Base-by-base conservation (phyloP, 2,888 invertebrate species). In the Tuberolachnus salignus region DNA sequence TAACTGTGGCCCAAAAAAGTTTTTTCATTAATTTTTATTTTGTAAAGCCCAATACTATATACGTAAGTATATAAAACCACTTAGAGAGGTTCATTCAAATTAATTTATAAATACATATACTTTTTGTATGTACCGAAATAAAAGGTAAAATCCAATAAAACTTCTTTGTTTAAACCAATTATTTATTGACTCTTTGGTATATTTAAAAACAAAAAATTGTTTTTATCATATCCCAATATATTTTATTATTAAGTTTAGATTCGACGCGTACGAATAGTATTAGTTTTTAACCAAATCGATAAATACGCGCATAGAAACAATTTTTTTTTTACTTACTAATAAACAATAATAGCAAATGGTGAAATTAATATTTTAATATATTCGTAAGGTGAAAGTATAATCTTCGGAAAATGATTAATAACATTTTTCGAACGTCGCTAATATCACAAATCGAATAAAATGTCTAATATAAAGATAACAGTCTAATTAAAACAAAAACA, bases 21-120 rank as follows among this genome's bases (percentile, higher is more conserved):
- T 73, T 73, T 73, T 73, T 73, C 72, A 61, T 73, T 73, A 73
- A 21, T 49, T 73, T 66, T 73, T 49, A 49, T 61, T 49, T 61
- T 72, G 34, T 19, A 51, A 61, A n/a, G 49, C n/a, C 8, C 3
- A 59, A 59, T 14, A 49, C 26, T 14, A 49, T 49, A 34, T 34
- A 34, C 34, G 34, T 34, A 6, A 3, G 3, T 34, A 34, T 6
- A 34, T 34, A 34, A 61, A 72, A 61, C 26, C 13, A 61, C 59
- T 49, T 61, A 19, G 26, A 72, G 19, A 19, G 19, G 19, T 34
- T 16, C 23, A 34, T 61, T 72, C 34, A 19, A 61, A 61, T 72
- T 61, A 14, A 61, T 21, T 51, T 46, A 44, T 14, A 46, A 34
- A 34, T 34, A 34, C 34, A 34, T 26, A n/a, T 23, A 59, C 26